Evolutionary conservation across 2,113 vertebrate genomes (phyloP).

Genomic region (Hoplias malabaricus): DNA sequence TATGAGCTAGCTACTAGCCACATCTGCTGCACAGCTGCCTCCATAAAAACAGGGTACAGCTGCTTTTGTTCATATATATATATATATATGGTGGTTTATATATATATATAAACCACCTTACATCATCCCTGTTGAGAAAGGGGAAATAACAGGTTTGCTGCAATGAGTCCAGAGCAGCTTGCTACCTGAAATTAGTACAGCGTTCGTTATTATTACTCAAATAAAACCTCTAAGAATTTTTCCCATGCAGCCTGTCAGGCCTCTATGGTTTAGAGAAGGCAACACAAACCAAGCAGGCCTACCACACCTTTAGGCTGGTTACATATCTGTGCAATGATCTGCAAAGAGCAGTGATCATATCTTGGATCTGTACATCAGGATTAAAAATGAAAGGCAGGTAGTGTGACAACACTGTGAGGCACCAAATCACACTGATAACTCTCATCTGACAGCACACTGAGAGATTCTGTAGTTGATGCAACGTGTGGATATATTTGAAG

Average conservation of each 20-base stretch:
- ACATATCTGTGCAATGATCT: not conserved
- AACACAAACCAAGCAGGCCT: not conserved
- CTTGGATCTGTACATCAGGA: not conserved
- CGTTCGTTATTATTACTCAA: not conserved
- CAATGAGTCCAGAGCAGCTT: not conserved
- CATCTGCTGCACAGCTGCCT: slow-evolving; percentile 47
- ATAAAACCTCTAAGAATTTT: not conserved
- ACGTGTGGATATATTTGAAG: not conserved
- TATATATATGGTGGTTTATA: slow-evolving; percentile 37
- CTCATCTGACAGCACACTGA: not conserved
- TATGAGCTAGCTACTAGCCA: slow-evolving; percentile 43
- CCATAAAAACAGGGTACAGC: slow-evolving; percentile 39
- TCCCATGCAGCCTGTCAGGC: not conserved
- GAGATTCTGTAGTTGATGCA: no score
- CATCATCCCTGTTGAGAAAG: slow-evolving; percentile 26
- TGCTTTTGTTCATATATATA: slow-evolving; percentile 31
- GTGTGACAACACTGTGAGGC: not conserved
- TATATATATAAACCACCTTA: slow-evolving; percentile 34
- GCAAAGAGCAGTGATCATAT: not conserved
- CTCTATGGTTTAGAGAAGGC: not conserved
- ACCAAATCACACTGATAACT: not conserved
- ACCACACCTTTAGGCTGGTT: not conserved
- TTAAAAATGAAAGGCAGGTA: not conserved
- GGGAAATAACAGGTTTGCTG: slow-evolving; percentile 28
- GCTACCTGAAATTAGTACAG: slow-evolving; percentile 2